These are phyloP conservation scores for Metopia argyrocephala DNA, from an alignment of 2,888 invertebrate genomes.

Conservation along the genomic window DNA sequence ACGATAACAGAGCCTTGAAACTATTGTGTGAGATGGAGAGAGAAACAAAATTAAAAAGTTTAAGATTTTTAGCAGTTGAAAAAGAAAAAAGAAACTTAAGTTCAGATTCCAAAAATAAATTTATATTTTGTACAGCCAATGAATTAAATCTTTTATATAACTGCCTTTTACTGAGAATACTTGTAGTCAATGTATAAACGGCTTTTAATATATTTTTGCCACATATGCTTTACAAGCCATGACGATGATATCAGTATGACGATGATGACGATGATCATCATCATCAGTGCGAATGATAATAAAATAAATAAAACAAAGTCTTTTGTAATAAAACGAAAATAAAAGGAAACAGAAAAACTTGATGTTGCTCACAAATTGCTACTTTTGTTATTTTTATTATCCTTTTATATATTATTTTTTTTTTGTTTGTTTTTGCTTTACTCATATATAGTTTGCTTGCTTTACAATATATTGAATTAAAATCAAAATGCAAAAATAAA, in stretches of 20 bases:
- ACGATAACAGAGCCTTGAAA: not conserved
- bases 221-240: conserved; percentile 59
- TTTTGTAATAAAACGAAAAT: conserved; percentile 35
- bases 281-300: conserved; percentile 46
- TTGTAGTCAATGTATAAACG: conserved; percentile 45
- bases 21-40: too few species aligned
- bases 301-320: conserved; percentile 57
- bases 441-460: not conserved
- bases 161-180: not conserved
- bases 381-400: not conserved
- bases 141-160: not conserved
- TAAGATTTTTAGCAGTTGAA: too few species aligned
- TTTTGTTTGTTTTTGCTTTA: not conserved
- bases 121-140: not conserved
- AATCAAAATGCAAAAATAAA: conserved; percentile 36
- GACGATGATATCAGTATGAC: conserved; percentile 46
- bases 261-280: conserved; percentile 27
- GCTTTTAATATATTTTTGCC: conserved; percentile 63
- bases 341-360: conserved; percentile 10
- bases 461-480: conserved; percentile 51
- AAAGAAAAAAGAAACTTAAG: too few species aligned
- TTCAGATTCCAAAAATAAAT: not conserved
- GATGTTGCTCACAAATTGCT: conserved; percentile 36
- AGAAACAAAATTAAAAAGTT: too few species aligned
- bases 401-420: not conserved